Evolutionary conservation across 2,888 invertebrate genomes (phyloP).

Genomic region (Pterostichus madidus): DNA sequence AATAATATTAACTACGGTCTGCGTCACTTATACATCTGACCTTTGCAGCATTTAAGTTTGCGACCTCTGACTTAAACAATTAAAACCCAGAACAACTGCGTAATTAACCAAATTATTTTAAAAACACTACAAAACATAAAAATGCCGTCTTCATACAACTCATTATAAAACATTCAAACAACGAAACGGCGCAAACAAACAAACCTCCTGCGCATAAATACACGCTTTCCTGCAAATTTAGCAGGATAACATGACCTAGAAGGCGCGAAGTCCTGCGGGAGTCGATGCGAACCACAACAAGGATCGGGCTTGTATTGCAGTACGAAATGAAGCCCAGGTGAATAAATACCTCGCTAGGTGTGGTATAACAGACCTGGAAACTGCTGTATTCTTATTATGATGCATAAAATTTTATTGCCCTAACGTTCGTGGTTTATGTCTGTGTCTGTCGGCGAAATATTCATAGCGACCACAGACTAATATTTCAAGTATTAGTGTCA

Average conservation of each 20-base stretch:
- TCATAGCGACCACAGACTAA: constrained; percentile 17
- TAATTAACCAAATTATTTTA: constrained; percentile 23
- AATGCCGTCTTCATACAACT: not conserved
- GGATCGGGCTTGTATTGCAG: constrained; percentile 30
- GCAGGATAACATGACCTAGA: constrained; percentile 3
- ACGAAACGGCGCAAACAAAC: not conserved
- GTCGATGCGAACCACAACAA: constrained; percentile 7
- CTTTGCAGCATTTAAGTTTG: too few species aligned
- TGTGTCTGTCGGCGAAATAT: constrained; percentile 44
- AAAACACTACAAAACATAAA: constrained; percentile 28
- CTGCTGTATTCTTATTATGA: constrained; percentile 43
- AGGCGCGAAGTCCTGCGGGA: constrained; percentile 18
- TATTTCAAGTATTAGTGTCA: constrained; percentile 50
- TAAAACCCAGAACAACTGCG: not conserved
- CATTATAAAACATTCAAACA: constrained; percentile 37
- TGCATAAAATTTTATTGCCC: constrained; percentile 41
- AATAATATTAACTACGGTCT: too few species aligned
- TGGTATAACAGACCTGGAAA: not conserved
- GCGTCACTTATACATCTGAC: too few species aligned
- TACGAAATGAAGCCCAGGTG: constrained; percentile 40
- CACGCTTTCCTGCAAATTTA: constrained; percentile 4
- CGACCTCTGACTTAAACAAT: too few species aligned
- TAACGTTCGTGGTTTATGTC: constrained; percentile 21
- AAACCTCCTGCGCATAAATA: constrained; percentile 1
- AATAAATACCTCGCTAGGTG: constrained; percentile 19